Evolutionary conservation across 2,888 invertebrate species (phyloP), one percentile per base, ranked within the genome.

Genomic region (Cheilosia vulpina): DNA sequence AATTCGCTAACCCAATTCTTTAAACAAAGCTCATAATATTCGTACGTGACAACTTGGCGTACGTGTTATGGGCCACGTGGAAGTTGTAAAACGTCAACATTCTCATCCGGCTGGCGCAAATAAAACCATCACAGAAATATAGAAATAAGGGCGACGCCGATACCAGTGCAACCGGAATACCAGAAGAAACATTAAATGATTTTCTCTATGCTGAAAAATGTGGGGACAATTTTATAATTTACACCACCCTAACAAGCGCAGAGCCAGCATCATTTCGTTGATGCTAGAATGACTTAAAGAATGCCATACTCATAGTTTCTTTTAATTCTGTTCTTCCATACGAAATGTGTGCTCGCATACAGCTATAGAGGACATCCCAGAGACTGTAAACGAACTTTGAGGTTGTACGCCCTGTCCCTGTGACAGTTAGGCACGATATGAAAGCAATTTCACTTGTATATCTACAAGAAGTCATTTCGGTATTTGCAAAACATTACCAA

Each of bases 151-250:
- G 73, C 68, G 83, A 79, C 79, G 71, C 63, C 79, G 38, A 52
- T 58, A 50, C n/a, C n/a, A 62, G 19, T 75, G 68, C 83, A 73
- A 68, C 66, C 68, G 73, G 71, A 55, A 83, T 79, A 58, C 73
- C 73, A 72, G 53, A 77, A 53, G 57, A 45, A 66, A 62, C 31
- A 73, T 66, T 53, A 83, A 79, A 75, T 79, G 68, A 83, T 78
- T 83, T 50, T 68, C 52, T 62, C 38, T 83, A 63, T 78, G 83
- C 68, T 78, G 63, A 83, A 68, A 83, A 83, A 83, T 83, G 83
- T 73, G 52, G 41, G 57, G n/a, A 78, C 38, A 66, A 55, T 73
- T 83, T 69, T 24, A 58, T 83, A 73, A 63, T 79, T 75, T 58
- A 19, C 65, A 71, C 41, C 53, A 57, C 3, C 62, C 63, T 17